Percentiles rank a stretch among this genome's conserved stretches.
Conservation (phyloP, 2,113 vertebrate species). For the Thamnophis sirtalis region DNA sequence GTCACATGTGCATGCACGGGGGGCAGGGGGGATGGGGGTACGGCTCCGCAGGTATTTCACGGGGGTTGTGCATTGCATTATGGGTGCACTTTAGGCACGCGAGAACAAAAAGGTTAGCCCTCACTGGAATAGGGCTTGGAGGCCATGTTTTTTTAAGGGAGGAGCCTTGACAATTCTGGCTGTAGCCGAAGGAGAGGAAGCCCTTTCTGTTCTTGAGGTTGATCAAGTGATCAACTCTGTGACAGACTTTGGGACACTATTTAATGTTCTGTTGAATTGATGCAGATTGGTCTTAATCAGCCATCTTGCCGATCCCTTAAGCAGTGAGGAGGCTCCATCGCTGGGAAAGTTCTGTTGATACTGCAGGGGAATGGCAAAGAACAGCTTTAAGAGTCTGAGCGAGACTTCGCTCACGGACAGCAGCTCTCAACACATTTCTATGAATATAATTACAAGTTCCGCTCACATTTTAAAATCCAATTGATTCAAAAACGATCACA, state of each 20-base stretch:
- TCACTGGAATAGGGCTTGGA: background rate
- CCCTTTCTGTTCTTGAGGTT: constrained; percentile 2
- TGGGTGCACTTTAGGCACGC: no score
- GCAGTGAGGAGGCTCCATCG: background rate
- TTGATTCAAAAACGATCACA: constrained; percentile 52
- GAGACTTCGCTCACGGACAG: background rate
- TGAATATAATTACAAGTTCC: constrained; percentile 41
- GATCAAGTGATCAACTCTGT: constrained; percentile 1
- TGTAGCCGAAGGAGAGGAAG: background rate
- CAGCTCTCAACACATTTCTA: constrained; percentile 24
- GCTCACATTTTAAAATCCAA: constrained; percentile 43
- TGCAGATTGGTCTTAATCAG: background rate
- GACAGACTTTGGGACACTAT: background rate
- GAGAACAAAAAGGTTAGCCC: no score
- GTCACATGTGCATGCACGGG: no score
- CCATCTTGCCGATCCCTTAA: constrained; percentile 18
- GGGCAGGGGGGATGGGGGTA: no score
- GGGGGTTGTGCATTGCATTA: no score
- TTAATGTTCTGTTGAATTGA: background rate
- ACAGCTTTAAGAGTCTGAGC: background rate
- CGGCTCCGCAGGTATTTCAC: no score
- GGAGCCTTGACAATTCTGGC: background rate
- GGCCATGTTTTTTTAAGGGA: background rate
- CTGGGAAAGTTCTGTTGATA: background rate
- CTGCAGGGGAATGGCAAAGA: background rate